These are phyloP conservation scores for Capromys pilorides DNA, from an alignment of 2,797 vertebrate species.

Conservation along the genomic window DNA sequence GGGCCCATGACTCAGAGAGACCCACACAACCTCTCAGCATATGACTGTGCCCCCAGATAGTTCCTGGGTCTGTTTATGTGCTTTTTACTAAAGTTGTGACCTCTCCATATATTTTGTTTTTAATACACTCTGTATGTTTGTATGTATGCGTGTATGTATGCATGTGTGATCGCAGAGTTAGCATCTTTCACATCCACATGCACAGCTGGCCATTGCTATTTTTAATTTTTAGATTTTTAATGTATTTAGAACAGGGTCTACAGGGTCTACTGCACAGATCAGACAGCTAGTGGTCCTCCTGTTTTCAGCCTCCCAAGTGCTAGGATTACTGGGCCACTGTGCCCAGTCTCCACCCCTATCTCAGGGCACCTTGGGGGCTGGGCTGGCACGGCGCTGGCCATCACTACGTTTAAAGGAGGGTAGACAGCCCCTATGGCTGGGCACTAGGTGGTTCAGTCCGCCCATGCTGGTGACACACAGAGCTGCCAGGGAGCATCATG, in stretches of 20 bases:
- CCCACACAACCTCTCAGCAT: background rate
- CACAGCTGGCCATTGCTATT: background rate
- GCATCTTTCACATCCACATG: background rate
- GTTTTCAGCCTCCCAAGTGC: no score
- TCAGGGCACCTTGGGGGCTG: no score
- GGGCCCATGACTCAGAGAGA: background rate
- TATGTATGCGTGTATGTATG: background rate
- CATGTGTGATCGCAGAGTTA: background rate
- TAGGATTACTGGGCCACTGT: no score
- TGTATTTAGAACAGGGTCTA: no score
- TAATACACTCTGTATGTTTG: background rate
- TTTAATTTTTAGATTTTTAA: no score
- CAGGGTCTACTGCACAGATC: no score
- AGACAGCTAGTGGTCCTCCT: no score
- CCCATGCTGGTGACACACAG: background rate
- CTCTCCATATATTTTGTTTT: background rate
- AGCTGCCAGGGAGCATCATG: background rate
- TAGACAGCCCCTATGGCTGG: background rate
- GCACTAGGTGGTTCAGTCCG: background rate
- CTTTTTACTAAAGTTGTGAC: background rate
- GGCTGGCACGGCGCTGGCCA: no score
- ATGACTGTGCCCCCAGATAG: background rate
- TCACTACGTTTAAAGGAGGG: background rate
- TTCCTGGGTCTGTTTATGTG: background rate
- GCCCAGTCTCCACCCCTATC: no score